Evolutionary conservation across 30 jellyfish, hydroid and myxozoan genomes (phyloP).

Genomic region (Turritopsis dohrnii): DNA sequence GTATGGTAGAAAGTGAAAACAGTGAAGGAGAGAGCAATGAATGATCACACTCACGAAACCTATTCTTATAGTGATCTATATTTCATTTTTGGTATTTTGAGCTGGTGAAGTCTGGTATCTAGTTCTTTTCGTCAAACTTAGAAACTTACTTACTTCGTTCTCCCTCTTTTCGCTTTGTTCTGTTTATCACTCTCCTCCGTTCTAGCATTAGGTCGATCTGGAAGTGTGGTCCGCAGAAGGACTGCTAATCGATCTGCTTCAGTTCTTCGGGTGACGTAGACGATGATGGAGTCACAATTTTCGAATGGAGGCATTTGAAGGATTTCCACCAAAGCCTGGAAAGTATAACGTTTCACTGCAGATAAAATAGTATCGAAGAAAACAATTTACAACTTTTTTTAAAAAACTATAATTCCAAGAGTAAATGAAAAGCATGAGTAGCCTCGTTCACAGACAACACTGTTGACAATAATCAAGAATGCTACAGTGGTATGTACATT

Average conservation of each 20-base stretch:
- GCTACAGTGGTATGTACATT: background rate
- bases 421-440: too few species aligned
- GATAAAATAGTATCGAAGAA: background rate
- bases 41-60: too few species aligned
- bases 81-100: background rate
- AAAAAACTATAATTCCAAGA: background rate
- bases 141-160: background rate
- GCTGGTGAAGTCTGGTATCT: background rate
- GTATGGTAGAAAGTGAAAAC: too few species aligned
- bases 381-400: background rate
- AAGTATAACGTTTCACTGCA: background rate
- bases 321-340: conserved; percentile 72
- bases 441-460: background rate
- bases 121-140: background rate
- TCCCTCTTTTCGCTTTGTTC: conserved; percentile 29
- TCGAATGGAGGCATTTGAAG: conserved; percentile 47
- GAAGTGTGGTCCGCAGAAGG: conserved; percentile 61
- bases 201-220: conserved; percentile 39
- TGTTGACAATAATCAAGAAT: too few species aligned
- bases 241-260: conserved; percentile 86
- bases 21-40: too few species aligned
- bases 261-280: conserved; percentile 84
- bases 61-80: too few species aligned
- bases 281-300: conserved; percentile 63
- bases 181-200: conserved; percentile 27